A percentile compares a stretch with the other conserved stretches of the same genome.
Evolutionary conservation across 2,888 invertebrate genomes (phyloP).

Genomic region (Pyrochroa serraticornis): DNA sequence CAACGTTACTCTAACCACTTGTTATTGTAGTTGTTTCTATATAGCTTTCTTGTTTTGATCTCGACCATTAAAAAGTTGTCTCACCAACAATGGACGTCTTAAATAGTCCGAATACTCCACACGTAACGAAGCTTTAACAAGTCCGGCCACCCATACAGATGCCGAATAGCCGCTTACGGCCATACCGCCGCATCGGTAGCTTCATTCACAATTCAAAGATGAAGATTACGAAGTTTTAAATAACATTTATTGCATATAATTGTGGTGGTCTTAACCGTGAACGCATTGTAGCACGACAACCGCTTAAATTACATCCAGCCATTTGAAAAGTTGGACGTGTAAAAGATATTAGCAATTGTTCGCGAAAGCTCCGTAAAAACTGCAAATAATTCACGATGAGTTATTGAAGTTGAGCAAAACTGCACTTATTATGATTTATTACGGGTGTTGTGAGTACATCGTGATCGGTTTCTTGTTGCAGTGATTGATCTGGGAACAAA

Average conservation of each 20-base stretch:
- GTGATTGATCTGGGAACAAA: conserved; percentile 11
- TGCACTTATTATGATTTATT: conserved; percentile 22
- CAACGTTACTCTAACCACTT: no score
- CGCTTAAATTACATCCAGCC: conserved; percentile 13
- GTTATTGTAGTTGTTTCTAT: conserved; percentile 28
- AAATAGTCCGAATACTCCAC: conserved; percentile 10
- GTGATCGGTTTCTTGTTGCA: conserved; percentile 9
- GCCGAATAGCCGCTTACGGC: not conserved
- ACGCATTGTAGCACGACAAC: not conserved
- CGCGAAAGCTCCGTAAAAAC: conserved; percentile 12
- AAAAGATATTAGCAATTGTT: not conserved
- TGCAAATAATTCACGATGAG: conserved; percentile 19
- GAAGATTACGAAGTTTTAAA: conserved; percentile 11
- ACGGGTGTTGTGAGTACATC: conserved; percentile 15
- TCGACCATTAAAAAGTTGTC: conserved; percentile 24
- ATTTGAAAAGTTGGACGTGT: not conserved
- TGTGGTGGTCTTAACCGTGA: no score
- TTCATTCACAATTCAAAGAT: conserved; percentile 8
- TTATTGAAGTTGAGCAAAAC: conserved; percentile 20
- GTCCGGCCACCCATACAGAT: no score
- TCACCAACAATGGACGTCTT: conserved; percentile 32
- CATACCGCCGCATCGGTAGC: conserved; percentile 1
- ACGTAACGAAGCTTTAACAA: no score
- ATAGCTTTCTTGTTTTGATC: conserved; percentile 29
- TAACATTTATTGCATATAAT: conserved; percentile 1